Conservation (phyloP, 2,113 vertebrate species). For the Gasterosteus aculeatus region DNA sequence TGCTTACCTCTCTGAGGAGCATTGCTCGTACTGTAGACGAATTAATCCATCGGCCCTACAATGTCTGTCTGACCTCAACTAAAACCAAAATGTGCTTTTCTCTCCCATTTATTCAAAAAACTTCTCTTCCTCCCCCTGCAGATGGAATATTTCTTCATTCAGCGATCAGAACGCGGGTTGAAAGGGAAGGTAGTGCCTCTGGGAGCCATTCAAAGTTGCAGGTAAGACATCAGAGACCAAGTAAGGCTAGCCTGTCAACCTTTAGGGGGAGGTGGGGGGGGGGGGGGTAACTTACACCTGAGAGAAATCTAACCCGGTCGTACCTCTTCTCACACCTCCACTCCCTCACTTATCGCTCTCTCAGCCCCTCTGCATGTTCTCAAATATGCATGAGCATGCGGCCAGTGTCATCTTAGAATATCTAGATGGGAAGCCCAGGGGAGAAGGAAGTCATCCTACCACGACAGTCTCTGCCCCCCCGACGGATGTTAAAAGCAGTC, state of each 20-base stretch:
- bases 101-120: constrained; percentile 11
- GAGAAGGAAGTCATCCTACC: constrained; percentile 65
- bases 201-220: constrained; percentile 44
- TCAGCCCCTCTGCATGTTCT: constrained; percentile 44
- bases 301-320: constrained; percentile 44
- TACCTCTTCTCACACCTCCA: constrained; percentile 55
- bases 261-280: constrained; percentile 14
- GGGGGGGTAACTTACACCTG: constrained; percentile 53
- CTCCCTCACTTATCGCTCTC: constrained; percentile 47
- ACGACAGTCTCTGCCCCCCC: constrained; percentile 62
- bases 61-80: constrained; percentile 3
- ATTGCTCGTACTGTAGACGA: constrained; percentile 18
- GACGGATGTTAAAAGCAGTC: constrained; percentile 54
- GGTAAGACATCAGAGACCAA: constrained; percentile 54
- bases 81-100: neutral
- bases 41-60: constrained; percentile 8
- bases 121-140: neutral
- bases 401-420: constrained; percentile 66
- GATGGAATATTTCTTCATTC: constrained; percentile 28
- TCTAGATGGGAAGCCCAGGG: constrained; percentile 68
- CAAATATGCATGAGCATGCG: constrained; percentile 77
- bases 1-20: constrained; percentile 3
- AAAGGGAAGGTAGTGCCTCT: constrained; percentile 27
- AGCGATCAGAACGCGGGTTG: constrained; percentile 33
- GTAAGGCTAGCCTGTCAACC: constrained; percentile 50